phyloP scores from a whole-genome alignment of 2,113 vertebrate species.

The Bettongia penicillata region DNA sequence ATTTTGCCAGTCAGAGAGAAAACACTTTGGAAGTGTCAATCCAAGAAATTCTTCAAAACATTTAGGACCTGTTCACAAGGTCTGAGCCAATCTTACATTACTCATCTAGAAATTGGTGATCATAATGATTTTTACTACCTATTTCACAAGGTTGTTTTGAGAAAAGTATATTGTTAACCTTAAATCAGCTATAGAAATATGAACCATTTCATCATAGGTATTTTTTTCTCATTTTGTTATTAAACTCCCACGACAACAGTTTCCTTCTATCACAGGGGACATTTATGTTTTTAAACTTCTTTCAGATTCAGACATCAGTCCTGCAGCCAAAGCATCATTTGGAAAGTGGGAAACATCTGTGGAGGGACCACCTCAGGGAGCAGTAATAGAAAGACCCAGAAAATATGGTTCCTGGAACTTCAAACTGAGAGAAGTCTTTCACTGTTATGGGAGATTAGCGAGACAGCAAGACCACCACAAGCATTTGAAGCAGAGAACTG shows the following conservation, averaged over 20 bases:
- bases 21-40: slow-evolving; percentile 20
- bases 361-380: slow-evolving; percentile 26
- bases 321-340: background rate
- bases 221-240: background rate
- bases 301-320: slow-evolving; percentile 28
- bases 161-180: background rate
- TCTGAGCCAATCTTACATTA: slow-evolving; percentile 8
- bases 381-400: slow-evolving; percentile 4
- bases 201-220: background rate
- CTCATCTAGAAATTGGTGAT: slow-evolving; percentile 36
- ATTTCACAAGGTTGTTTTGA: background rate
- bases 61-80: background rate
- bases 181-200: background rate
- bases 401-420: slow-evolving; percentile 28
- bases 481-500: slow-evolving; percentile 4
- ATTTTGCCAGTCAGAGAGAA: background rate
- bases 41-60: slow-evolving; percentile 22
- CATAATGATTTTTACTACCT: slow-evolving; percentile 1
- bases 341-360: slow-evolving; percentile 48
- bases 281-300: slow-evolving; percentile 37
- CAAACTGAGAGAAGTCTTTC: slow-evolving; percentile 40
- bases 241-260: background rate
- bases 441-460: slow-evolving; percentile 36
- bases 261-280: slow-evolving; percentile 35
- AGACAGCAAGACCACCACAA: slow-evolving; percentile 22